Conservation (phyloP, 2,113 vertebrate genomes). For the Oryzias celebensis region DNA sequence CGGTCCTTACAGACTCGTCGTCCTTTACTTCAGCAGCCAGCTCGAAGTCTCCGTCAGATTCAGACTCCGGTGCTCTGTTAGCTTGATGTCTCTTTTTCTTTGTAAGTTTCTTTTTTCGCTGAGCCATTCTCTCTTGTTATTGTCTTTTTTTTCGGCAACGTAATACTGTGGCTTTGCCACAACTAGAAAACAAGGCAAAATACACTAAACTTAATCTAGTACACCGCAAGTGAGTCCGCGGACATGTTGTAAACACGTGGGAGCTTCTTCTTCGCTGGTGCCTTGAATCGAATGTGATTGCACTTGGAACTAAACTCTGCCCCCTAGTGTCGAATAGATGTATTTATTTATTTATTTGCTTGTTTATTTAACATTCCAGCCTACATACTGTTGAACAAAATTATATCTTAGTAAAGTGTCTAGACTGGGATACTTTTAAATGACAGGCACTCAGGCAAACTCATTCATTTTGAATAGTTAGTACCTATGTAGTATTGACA, state of each 20-base stretch:
- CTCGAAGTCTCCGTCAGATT: conserved; percentile 77
- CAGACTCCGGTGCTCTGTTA: conserved; percentile 59
- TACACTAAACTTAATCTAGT: background rate
- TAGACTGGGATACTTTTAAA: too few relatives aligned
- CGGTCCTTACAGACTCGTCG: conserved; percentile 63
- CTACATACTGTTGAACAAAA: too few relatives aligned
- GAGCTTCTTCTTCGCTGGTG: conserved; percentile 2
- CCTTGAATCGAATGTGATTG: background rate
- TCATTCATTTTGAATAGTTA: too few relatives aligned
- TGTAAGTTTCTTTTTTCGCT: conserved; percentile 75
- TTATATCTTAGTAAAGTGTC: too few relatives aligned
- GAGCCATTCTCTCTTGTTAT: conserved; percentile 65
- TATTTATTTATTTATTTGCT: background rate
- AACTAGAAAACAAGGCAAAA: background rate
- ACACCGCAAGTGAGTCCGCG: conserved; percentile 19
- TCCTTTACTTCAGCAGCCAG: conserved; percentile 67
- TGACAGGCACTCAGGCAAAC: too few relatives aligned
- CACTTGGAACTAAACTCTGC: conserved; percentile 2
- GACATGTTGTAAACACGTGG: conserved; percentile 76
- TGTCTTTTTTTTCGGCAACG: background rate
- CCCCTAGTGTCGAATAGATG: conserved; percentile 23
- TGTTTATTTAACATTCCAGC: background rate
- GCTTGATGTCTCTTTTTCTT: conserved; percentile 68
- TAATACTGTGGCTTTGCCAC: background rate
- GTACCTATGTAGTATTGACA: too few relatives aligned